Conservation (phyloP, 1,140 invertebrate species). For the Drosophila biarmipes region DNA sequence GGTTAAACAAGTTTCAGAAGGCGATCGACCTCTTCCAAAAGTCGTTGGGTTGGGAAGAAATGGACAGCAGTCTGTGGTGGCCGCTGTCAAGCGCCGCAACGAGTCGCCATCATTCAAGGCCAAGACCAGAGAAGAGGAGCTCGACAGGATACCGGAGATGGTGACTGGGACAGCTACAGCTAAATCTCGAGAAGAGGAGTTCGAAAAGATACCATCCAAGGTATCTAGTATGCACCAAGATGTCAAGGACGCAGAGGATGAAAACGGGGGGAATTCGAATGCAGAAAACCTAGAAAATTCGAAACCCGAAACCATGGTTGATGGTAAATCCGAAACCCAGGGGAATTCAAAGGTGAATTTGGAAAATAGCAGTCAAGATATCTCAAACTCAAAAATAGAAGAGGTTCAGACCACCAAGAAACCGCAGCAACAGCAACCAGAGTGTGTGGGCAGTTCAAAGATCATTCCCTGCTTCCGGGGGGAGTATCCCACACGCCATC, state of each 20-base stretch:
- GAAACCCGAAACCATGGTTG: too few relatives aligned
- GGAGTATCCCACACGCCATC: constrained; percentile 38
- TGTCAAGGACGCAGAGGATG: not conserved
- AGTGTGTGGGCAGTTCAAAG: not conserved
- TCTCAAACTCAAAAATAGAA: too few relatives aligned
- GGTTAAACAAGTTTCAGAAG: constrained; percentile 3
- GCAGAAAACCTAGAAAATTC: not conserved
- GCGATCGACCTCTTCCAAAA: not conserved
- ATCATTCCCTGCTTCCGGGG: constrained; percentile 39
- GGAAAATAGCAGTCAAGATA: too few relatives aligned
- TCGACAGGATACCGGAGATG: not conserved
- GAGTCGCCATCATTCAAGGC: not conserved
- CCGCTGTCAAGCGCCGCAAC: not conserved
- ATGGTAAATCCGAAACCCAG: not conserved
- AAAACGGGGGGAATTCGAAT: not conserved
- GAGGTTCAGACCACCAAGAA: not conserved
- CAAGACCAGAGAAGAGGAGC: constrained; percentile 2
- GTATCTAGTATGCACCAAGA: not conserved
- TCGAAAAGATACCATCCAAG: constrained; percentile 10
- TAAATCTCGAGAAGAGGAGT: constrained; percentile 2
- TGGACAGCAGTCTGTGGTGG: not conserved
- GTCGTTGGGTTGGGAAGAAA: not conserved
- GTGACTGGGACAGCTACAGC: not conserved
- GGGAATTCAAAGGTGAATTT: not conserved
- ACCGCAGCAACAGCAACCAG: not conserved